Evolutionary conservation across 2,797 vertebrate genomes (phyloP).

Genomic region (Enteromius treurensis): DNA sequence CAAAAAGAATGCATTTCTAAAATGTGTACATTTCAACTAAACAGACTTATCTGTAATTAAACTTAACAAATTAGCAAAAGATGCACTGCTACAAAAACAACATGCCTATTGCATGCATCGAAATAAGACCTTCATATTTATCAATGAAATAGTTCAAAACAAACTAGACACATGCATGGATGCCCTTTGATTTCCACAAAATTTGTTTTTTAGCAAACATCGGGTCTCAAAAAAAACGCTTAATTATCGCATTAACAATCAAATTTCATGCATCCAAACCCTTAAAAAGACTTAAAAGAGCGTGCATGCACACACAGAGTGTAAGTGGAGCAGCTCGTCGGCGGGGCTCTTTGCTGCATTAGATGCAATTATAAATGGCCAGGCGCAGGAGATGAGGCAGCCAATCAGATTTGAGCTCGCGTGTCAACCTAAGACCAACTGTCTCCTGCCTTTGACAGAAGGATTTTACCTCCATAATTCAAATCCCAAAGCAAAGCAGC

Average conservation of each 20-base stretch:
- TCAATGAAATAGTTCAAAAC: background rate
- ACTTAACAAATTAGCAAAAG: background rate
- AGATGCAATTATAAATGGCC: conserved; percentile 99
- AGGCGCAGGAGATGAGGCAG: conserved; percentile 90
- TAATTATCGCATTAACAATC: background rate
- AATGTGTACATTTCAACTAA: background rate
- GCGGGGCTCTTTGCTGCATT: conserved; percentile 94
- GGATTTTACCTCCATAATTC: conserved; percentile 99
- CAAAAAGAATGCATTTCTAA: background rate
- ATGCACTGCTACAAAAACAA: background rate
- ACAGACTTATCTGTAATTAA: background rate
- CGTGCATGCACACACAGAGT: conserved; percentile 52
- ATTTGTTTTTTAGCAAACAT: background rate
- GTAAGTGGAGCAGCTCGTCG: conserved; percentile 84
- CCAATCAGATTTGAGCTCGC: conserved; percentile 98
- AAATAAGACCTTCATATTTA: background rate
- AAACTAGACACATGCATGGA: background rate
- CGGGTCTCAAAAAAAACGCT: background rate
- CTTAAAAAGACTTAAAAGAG: background rate
- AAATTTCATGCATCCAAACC: background rate
- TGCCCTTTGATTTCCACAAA: background rate
- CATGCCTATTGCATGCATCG: background rate
- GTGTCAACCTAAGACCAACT: conserved; percentile 99
- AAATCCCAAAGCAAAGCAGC: conserved; percentile 98
- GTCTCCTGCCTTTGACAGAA: conserved; percentile 99